Conservation (phyloP, 2,113 vertebrate species). For the Solenodon paradoxus region DNA sequence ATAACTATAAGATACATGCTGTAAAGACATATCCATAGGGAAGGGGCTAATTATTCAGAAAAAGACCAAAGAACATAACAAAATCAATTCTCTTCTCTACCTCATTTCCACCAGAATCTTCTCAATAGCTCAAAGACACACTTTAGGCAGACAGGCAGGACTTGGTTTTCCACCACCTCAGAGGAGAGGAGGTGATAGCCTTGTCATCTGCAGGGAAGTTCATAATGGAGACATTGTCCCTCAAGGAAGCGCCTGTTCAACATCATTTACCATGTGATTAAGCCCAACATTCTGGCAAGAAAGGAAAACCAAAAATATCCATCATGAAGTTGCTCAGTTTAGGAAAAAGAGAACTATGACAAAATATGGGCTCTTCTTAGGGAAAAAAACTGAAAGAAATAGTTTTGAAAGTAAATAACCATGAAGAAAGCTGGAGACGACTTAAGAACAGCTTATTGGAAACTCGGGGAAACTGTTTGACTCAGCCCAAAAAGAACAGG, state of each 20-base stretch:
- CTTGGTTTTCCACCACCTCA: neutral
- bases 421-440: slow-evolving; percentile 45
- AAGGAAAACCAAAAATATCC: slow-evolving; percentile 55
- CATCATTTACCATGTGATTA: neutral
- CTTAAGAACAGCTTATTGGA: slow-evolving; percentile 52
- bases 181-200: neutral
- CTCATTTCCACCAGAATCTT: neutral
- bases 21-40: neutral
- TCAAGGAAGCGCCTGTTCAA: neutral
- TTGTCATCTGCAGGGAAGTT: neutral
- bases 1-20: neutral
- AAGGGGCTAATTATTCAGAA: neutral
- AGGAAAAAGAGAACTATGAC: slow-evolving; percentile 42
- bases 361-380: slow-evolving; percentile 39
- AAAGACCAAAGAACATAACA: neutral
- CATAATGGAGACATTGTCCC: neutral
- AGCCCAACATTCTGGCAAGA: slow-evolving; percentile 27
- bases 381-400: slow-evolving; percentile 25
- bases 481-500: slow-evolving; percentile 22
- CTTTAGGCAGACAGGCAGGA: neutral
- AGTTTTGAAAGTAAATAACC: slow-evolving; percentile 67
- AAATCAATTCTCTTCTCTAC: neutral
- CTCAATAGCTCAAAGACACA: neutral
- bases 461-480: slow-evolving; percentile 50
- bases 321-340: slow-evolving; percentile 22